Evolutionary conservation across 2,113 vertebrate genomes (phyloP).

Genomic region (Gasterosteus aculeatus): DNA sequence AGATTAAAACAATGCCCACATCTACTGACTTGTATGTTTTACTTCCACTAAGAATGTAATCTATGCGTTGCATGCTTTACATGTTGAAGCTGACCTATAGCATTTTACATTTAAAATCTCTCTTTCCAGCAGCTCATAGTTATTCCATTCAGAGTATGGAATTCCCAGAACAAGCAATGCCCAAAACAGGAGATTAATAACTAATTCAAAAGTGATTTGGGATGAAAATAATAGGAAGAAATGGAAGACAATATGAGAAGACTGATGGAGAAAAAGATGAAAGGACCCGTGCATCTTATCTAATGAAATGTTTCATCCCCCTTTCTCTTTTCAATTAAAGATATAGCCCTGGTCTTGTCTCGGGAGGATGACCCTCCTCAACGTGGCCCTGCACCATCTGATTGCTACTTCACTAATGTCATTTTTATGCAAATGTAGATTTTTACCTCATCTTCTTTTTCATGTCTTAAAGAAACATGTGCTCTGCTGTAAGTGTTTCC

Average conservation of each 20-base stretch:
- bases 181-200: constrained; percentile 71
- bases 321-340: constrained; percentile 71
- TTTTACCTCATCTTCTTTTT: constrained; percentile 39
- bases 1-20: constrained; percentile 15
- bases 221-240: constrained; percentile 55
- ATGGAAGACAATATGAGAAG: constrained; percentile 62
- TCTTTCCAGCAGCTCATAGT: constrained; percentile 40
- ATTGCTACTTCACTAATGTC: constrained; percentile 67
- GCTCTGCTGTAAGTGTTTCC: constrained; percentile 24
- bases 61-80: constrained; percentile 4
- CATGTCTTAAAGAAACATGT: constrained; percentile 53
- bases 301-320: constrained; percentile 47
- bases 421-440: constrained; percentile 75
- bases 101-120: constrained; percentile 37
- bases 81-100: constrained; percentile 33
- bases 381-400: constrained; percentile 53
- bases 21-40: constrained; percentile 11
- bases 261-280: constrained; percentile 47
- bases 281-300: constrained; percentile 53
- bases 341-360: constrained; percentile 54
- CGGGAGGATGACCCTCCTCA: constrained; percentile 55
- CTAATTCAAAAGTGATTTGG: constrained; percentile 61
- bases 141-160: constrained; percentile 52
- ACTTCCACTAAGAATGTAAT: constrained; percentile 10
- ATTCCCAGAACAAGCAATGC: constrained; percentile 55